Percentiles rank a stretch among this genome's conserved stretches.
Evolutionary conservation across 2,113 vertebrate species (phyloP).

Genomic region (Aphelocoma coerulescens): DNA sequence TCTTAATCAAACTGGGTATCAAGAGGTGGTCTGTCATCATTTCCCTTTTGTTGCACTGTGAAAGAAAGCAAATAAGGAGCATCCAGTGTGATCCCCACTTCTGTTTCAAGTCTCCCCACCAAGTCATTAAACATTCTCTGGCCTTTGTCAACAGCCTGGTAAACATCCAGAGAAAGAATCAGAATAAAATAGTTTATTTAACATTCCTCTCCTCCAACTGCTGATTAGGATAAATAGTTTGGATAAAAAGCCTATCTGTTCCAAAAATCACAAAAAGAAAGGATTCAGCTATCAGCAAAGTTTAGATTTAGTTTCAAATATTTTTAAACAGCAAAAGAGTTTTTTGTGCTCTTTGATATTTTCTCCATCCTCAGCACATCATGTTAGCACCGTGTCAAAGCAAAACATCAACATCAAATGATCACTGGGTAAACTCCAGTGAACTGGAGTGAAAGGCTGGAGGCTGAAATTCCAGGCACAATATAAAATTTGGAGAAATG

Average conservation of each 20-base stretch:
- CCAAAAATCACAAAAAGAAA: slow-evolving; percentile 78
- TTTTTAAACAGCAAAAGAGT: slow-evolving; percentile 72
- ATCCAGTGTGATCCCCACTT: slow-evolving; percentile 66
- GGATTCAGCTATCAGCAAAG: slow-evolving; percentile 67
- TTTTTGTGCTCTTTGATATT: slow-evolving; percentile 70
- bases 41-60: slow-evolving; percentile 67
- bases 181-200: slow-evolving; percentile 81
- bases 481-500: slow-evolving; percentile 41
- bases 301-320: slow-evolving; percentile 75
- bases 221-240: slow-evolving; percentile 86
- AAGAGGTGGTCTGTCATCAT: slow-evolving; percentile 76
- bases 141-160: slow-evolving; percentile 81
- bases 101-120: slow-evolving; percentile 73
- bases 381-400: slow-evolving; percentile 69
- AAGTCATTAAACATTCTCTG: slow-evolving; percentile 79
- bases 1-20: slow-evolving; percentile 77
- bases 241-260: slow-evolving; percentile 77
- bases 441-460: slow-evolving; percentile 51
- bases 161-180: slow-evolving; percentile 77
- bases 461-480: slow-evolving; percentile 64
- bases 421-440: slow-evolving; percentile 43
- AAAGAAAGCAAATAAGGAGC: slow-evolving; percentile 66
- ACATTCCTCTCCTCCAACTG: slow-evolving; percentile 80
- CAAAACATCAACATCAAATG: slow-evolving; percentile 64
- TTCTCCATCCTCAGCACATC: slow-evolving; percentile 68